Conservation (phyloP, 2,888 invertebrate species). For the Neoscelio sp. region DNA sequence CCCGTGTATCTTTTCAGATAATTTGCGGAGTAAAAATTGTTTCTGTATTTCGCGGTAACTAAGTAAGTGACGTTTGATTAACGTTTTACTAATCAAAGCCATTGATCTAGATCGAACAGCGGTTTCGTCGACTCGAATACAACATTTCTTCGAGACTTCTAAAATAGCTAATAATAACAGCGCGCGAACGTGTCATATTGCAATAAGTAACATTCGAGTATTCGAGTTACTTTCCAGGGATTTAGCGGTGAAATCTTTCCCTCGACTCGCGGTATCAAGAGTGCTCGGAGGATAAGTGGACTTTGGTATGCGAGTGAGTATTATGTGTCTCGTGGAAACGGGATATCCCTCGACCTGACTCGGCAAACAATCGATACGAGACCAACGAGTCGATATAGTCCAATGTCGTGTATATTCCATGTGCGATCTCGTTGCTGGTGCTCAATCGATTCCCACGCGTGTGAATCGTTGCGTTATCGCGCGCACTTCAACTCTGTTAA, state of each 20-base stretch:
- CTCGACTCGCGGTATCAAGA: conserved; percentile 62
- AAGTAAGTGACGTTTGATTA: conserved; percentile 32
- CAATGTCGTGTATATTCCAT: conserved; percentile 61
- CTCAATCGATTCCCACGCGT: conserved; percentile 75
- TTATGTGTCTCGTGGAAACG: conserved; percentile 81
- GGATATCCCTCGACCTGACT: conserved; percentile 79
- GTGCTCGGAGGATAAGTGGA: conserved; percentile 70
- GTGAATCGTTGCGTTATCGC: conserved; percentile 53
- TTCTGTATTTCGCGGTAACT: neutral
- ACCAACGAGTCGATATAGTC: conserved; percentile 71
- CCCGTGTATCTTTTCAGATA: neutral
- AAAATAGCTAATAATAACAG: conserved; percentile 48
- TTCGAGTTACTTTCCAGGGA: conserved; percentile 70
- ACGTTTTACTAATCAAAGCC: conserved; percentile 45
- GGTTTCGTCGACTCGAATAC: conserved; percentile 28
- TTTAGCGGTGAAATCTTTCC: conserved; percentile 72
- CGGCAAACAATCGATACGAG: conserved; percentile 80
- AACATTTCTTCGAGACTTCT: conserved; percentile 43
- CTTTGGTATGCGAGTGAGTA: conserved; percentile 78
- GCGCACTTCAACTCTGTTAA: conserved; percentile 20
- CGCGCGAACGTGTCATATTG: conserved; percentile 52
- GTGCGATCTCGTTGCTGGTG: conserved; percentile 66
- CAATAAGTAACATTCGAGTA: conserved; percentile 61
- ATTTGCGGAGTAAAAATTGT: conserved; percentile 12
- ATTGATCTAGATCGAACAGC: conserved; percentile 41